Base-by-base conservation (phyloP, 2,888 invertebrate species). In the Cheilosia scutellata region DNA sequence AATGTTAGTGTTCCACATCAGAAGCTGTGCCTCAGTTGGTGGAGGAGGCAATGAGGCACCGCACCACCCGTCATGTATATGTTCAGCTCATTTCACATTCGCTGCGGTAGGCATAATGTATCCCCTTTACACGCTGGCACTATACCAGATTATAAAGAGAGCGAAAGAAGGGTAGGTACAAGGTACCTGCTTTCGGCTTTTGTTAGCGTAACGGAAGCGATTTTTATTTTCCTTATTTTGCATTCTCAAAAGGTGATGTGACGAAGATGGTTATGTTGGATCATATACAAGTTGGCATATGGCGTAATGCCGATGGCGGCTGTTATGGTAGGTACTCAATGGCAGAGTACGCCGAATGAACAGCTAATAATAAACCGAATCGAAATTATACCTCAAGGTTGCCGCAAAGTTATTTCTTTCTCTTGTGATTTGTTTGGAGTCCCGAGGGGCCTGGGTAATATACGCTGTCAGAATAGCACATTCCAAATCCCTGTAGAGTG, bases 41-140 rank as follows among this genome's bases (percentile, higher is more conserved):
- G 20, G 49, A 11, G 27, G 25, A 53, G 40, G 72, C 63, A 68
- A 51, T 20, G 25, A 31, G 27, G n/a, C n/a, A n/a, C 20, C 20
- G 31, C 70, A 62, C 31, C 79, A 60, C 66, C 76, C 76, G 13
- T 47, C 11, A 51, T 70, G 51, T 70, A 44, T 44, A 53, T 71
- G 47, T 72, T 72, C 72, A 78, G 62, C 78, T 83, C 83, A 83
- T 83, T 83, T 83, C 83, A 78, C 78, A 83, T 78, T 83, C 72
- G 55, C 78, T 53, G 57, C 27, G 72, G 62, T 79, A 65, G 72
- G 82, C 65, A 55, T 37, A 72, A 42, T 55, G 31, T 60, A 66
- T 60, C 40, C 53, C 51, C 55, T 77, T 62, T 65, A 53, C 44
- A 51, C 53, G 55, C 33, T 55, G 20, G 13, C 37, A 57, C 40